A percentile compares a stretch with the other conserved stretches of the same genome.
Conservation (phyloP, 1,140 invertebrate species). For the Neuroterus valhalla region DNA sequence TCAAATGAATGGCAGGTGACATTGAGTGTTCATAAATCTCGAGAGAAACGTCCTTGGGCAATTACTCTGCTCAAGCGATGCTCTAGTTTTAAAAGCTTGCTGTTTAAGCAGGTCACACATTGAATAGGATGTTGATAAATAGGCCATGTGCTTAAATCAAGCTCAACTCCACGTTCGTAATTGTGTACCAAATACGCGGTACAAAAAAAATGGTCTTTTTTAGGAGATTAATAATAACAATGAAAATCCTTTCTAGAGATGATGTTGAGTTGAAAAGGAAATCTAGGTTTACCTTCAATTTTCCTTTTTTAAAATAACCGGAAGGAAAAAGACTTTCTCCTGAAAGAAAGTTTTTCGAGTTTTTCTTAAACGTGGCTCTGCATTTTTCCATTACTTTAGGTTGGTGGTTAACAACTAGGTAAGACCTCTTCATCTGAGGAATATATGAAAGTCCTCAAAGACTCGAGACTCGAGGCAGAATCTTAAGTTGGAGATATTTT, state of each 20-base stretch:
- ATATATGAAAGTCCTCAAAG: neutral
- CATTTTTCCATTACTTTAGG: neutral
- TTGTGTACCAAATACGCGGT: too few species aligned
- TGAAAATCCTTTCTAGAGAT: too few species aligned
- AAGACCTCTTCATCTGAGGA: neutral
- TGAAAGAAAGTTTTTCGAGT: neutral
- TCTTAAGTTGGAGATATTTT: slow-evolving; percentile 3
- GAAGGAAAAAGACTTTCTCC: too few species aligned
- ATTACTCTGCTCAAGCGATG: slow-evolving; percentile 27
- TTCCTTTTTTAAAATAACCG: too few species aligned
- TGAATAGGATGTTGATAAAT: neutral
- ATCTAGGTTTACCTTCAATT: too few species aligned
- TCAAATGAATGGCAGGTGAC: slow-evolving; percentile 13
- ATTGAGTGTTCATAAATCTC: slow-evolving; percentile 32
- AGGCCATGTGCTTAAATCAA: neutral
- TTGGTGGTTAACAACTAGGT: slow-evolving; percentile 6
- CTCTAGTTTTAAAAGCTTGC: slow-evolving; percentile 32
- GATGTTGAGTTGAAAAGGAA: too few species aligned
- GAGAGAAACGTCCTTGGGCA: slow-evolving; percentile 1
- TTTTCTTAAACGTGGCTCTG: neutral
- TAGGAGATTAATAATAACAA: too few species aligned
- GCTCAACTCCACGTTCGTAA: too few species aligned
- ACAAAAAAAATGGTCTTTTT: too few species aligned
- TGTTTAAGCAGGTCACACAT: slow-evolving; percentile 2
- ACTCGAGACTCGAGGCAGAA: neutral